Conservation (phyloP, 2,888 invertebrate genomes). For the Leuctra nigra region DNA sequence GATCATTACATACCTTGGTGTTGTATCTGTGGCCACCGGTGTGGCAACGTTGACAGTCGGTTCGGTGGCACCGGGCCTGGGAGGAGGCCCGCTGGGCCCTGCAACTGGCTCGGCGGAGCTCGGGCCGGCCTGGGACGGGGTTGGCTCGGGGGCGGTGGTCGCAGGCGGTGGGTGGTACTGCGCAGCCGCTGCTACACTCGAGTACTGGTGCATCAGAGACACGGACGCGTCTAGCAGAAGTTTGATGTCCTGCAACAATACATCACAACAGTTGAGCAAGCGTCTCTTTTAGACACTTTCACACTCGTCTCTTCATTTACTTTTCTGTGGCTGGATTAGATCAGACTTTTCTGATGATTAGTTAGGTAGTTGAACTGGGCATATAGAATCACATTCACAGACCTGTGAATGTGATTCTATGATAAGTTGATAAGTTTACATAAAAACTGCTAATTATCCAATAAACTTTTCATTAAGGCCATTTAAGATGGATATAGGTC, state of each 20-base stretch:
- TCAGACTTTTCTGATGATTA: too few species aligned
- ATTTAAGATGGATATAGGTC: too few species aligned
- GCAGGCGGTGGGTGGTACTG: not conserved
- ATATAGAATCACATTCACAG: too few species aligned
- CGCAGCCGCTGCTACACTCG: conserved; percentile 48
- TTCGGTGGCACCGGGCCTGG: not conserved
- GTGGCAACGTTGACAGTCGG: conserved; percentile 6
- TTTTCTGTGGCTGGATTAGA: too few species aligned
- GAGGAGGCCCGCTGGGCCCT: not conserved
- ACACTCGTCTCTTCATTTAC: too few species aligned
- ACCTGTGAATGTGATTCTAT: too few species aligned
- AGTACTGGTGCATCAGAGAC: conserved; percentile 91
- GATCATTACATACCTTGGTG: conserved; percentile 11
- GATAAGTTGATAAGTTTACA: too few species aligned
- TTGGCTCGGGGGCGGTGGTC: not conserved
- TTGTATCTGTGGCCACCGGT: conserved; percentile 19
- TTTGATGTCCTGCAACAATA: conserved; percentile 76
- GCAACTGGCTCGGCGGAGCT: not conserved
- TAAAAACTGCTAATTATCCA: too few species aligned
- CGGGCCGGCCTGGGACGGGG: not conserved
- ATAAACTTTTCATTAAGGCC: too few species aligned
- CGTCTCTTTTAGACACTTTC: too few species aligned
- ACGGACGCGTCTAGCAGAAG: conserved; percentile 89
- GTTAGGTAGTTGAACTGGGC: too few species aligned
- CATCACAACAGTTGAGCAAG: too few species aligned